Evolutionary conservation across 2,113 vertebrate genomes (phyloP), one percentile per base, ranked within the genome.

Genomic region (Thalassarche chlororhynchos): DNA sequence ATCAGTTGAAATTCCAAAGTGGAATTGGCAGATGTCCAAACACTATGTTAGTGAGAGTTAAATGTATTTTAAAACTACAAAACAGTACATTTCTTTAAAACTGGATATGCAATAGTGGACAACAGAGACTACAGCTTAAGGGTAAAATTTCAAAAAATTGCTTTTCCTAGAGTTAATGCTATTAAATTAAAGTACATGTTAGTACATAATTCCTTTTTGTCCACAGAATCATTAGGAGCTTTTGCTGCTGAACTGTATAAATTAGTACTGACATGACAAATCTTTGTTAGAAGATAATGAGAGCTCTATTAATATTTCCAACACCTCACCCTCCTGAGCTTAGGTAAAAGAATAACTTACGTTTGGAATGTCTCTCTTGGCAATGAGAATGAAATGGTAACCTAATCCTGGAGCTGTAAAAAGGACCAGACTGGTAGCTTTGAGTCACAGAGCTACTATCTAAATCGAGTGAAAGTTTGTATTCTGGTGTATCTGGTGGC

Each of bases 1-100:
- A 98, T 97, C 98, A 94, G 96, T 84, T 92, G 85, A 95, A 97
- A 98, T 97, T 98, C 97, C 95, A 77, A 91, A 91, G 90, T 87
- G 89, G 89, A 96, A 94, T 29, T 97, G 98, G 98, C 96, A 96
- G 44, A 94, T 42, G 36, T 95, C 96, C 97, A 98, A 97, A 89
- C n/a, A 91, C 62, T 58, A 51, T 31, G 91, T 70, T 95, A 95
- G 95, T 68, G 91, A 94, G 96, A 96, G 96, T 93, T 83, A 89
- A 95, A 94, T 86, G 36, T 77, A 64, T 94, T 97, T 97, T 75
- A 87, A 51, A 93, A 90, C 87, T 90, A 95, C 66, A 96, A 76
- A 96, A 52, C 61, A 93, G 82, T 70, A 90, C 64, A 49, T 79
- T 96, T 91, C 66, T 96, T 94, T 75, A 92, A 91, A 92, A 70